Percentiles rank a stretch among this genome's conserved stretches.
Evolutionary conservation across 2,888 invertebrate species (phyloP).

Genomic region (Pristionchus japonicus): DNA sequence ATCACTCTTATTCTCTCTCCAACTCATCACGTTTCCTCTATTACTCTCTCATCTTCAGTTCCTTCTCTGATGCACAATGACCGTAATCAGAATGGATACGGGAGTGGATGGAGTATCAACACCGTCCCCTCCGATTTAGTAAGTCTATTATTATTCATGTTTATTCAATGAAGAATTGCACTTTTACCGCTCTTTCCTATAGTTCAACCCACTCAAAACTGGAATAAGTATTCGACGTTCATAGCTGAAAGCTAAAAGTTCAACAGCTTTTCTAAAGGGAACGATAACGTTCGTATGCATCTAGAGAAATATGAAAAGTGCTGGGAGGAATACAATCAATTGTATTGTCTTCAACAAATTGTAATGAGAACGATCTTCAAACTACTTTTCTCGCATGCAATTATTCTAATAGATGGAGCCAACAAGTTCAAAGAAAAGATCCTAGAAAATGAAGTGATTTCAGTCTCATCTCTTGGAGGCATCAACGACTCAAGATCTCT

Average conservation of each 20-base stretch:
- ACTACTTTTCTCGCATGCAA: background rate
- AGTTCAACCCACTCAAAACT: too few species aligned
- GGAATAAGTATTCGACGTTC: too few species aligned
- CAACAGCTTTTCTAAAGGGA: too few species aligned
- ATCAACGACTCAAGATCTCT: background rate
- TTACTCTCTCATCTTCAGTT: background rate
- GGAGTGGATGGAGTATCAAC: conserved; percentile 19
- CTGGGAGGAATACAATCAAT: too few species aligned
- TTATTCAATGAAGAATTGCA: too few species aligned
- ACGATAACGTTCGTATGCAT: too few species aligned
- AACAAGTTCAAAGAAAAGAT: background rate
- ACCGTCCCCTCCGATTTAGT: background rate
- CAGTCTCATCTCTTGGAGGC: background rate
- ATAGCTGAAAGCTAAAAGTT: too few species aligned
- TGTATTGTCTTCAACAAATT: too few species aligned
- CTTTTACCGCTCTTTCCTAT: background rate
- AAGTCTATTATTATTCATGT: background rate
- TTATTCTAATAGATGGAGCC: background rate
- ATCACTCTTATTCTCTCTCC: background rate
- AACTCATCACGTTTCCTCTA: background rate
- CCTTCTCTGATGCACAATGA: conserved; percentile 18
- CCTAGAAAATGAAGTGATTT: background rate
- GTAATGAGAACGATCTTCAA: too few species aligned
- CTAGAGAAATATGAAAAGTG: too few species aligned
- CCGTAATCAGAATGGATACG: background rate